Base-by-base conservation (phyloP, 2,797 vertebrate species). In the Tiaroga cobitis region DNA sequence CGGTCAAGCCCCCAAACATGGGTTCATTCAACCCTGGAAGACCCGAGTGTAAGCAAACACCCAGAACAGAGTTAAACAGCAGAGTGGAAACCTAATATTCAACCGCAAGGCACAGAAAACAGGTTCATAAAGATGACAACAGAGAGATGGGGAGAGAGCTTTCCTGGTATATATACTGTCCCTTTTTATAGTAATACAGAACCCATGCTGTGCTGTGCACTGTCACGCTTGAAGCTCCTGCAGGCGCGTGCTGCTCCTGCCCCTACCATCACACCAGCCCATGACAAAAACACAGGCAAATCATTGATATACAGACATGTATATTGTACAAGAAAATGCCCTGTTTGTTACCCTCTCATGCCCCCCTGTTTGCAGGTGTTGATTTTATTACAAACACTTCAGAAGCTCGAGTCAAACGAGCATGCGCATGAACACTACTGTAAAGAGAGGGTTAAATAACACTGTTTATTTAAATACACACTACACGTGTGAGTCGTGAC, bases 401-500 rank as follows among this genome's bases (percentile, higher is more conserved):
- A 37, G 18, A 32, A 29, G 26, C 46, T 51, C 13, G 13, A 29
- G 15, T 61, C 21, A 26, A 18, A 43, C 6, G 37, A 63, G 37
- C 74, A 9, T 32, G 39, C 69, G 29, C 24, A n/a, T 37, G 41
- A 32, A 24, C 78, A 39, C n/a, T n/a, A n/a, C 7, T 54, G 63
- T 49, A 8, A 39, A 41, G 46, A 76, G 37, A 59, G 74, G 51
- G 74, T 82, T 56, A 72, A 39, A 41, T 43, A 26, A 32, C 68
- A 43, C n/a, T 72, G 51, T 59, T 59, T 61, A 72, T 43, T 41
- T 11, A 72, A 54, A 81, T 21, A 34, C 49, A 29, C 67, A 21
- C n/a, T 24, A 56, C 68, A 59, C 51, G 69, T 61, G 68, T 29
- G 51, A 59, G 80, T 82, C 80, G 80, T 82, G 80, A 82, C 80